Evolutionary conservation across 2,888 invertebrate species (phyloP), one percentile per base, ranked within the genome.

Genomic region (Hydriomena furcata): DNA sequence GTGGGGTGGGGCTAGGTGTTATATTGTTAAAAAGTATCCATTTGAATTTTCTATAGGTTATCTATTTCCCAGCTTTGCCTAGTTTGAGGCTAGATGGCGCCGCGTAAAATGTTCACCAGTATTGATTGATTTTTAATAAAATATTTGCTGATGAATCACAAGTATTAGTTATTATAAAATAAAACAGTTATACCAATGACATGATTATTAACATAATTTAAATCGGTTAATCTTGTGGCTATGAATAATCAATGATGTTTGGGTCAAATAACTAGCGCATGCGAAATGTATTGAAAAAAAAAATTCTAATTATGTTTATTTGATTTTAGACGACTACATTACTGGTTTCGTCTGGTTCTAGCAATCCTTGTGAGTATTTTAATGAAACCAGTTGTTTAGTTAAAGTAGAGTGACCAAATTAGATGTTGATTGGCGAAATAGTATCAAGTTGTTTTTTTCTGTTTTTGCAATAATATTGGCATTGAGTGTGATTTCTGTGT

Each of bases 351-450:
- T 58, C 65, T 60, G 42, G 66, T 65, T 63, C 40, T 30, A 34
- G 28, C 17, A 31, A 62, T 60, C 60, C 64, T 68, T 67, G 61
- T 59, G 60, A 58, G 67, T 65, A 58, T 50, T 58, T 61, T 54
- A 55, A 24, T 35, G 11, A 24, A 28, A 38, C 13, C 37, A 46
- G 34, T 48, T 21, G 12, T 30, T 40, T 25, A 17, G 13, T 8
- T 13, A 24, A 10, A 31, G 25, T 50, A 52, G 44, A 37, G 52
- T 58, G 52, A 47, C 58, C 58, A 58, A 23, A 23, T 23, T 40
- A n/a, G 6, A 0, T 5, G 6, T n/a, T 0, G 3, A 31, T 42
- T 36, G 13, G 1, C 1, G n/a, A 17, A 32, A 34, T 17, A 17
- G 17, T 17, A 17, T 34, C 5, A 28, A 28, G 21, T 13, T 31